Conservation (phyloP, 2,797 vertebrate species). For the Zalophus californianus region DNA sequence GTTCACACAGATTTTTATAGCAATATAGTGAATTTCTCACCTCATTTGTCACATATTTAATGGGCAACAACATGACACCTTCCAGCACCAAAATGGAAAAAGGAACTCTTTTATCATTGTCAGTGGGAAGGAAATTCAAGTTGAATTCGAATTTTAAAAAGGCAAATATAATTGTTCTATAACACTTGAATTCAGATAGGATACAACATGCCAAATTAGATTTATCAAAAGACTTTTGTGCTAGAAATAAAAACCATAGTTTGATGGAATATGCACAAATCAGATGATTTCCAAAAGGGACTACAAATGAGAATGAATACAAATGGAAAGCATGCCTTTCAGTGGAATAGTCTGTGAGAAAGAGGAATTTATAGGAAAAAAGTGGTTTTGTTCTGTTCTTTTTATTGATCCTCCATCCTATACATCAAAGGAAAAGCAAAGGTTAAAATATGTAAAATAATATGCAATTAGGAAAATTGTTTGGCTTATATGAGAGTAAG, state of each 20-base stretch:
- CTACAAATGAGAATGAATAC: background rate
- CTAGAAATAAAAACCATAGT: slow-evolving; percentile 46
- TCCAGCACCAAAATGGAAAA: slow-evolving; percentile 65
- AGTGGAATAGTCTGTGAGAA: background rate
- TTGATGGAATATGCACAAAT: slow-evolving; percentile 55
- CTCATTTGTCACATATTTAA: slow-evolving; percentile 72
- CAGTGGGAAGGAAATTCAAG: slow-evolving; percentile 64
- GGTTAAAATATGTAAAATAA: background rate
- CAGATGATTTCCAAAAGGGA: slow-evolving; percentile 40
- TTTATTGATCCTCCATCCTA: background rate
- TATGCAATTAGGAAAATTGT: background rate
- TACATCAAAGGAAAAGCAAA: slow-evolving; percentile 36
- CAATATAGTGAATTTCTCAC: slow-evolving; percentile 69
- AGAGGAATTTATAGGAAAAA: slow-evolving; percentile 38
- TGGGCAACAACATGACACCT: slow-evolving; percentile 64
- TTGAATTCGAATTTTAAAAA: slow-evolving; percentile 71
- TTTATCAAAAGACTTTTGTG: slow-evolving; percentile 64
- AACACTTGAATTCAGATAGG: slow-evolving; percentile 62
- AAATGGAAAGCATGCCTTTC: background rate
- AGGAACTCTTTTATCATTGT: slow-evolving; percentile 67
- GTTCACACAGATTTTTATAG: slow-evolving; percentile 74
- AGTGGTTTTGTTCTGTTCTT: background rate
- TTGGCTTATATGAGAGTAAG: background rate
- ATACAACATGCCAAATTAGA: slow-evolving; percentile 42
- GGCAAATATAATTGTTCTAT: slow-evolving; percentile 63